A percentile compares a stretch with the other conserved stretches of the same genome.
phyloP scores from a whole-genome alignment of 2,888 invertebrate genomes.

The Epirrhoe tristata region DNA sequence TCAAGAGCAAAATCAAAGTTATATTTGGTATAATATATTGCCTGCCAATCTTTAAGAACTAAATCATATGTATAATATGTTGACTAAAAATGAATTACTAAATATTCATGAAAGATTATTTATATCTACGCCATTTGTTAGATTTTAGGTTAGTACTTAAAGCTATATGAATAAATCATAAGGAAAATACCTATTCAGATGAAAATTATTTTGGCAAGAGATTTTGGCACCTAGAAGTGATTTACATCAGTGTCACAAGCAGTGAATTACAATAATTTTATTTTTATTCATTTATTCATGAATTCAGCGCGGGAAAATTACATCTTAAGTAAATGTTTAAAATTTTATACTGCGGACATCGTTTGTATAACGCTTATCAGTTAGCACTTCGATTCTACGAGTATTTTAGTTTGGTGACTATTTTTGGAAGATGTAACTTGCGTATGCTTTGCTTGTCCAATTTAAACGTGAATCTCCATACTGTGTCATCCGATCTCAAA shows the following conservation, averaged over 20 bases:
- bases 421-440: too few relatives aligned
- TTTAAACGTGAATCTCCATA: too few relatives aligned
- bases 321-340: constrained; percentile 17
- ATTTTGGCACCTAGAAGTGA: constrained; percentile 22
- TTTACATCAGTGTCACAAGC: constrained; percentile 22
- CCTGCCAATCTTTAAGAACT: too few relatives aligned
- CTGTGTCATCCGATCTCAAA: too few relatives aligned
- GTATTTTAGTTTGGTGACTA: too few relatives aligned
- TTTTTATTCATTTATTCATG: constrained; percentile 30
- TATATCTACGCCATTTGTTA: neutral
- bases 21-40: too few relatives aligned
- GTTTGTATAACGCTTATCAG: constrained; percentile 7
- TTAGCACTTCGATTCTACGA: neutral
- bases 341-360: neutral
- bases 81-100: neutral
- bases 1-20: too few relatives aligned
- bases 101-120: neutral
- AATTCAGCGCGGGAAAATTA: constrained; percentile 14
- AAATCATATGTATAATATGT: too few relatives aligned
- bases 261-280: constrained; percentile 23
- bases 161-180: constrained; percentile 1
- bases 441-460: too few relatives aligned
- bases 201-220: constrained; percentile 10
- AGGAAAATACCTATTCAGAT: neutral
- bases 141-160: neutral